Evolutionary conservation across 2,797 vertebrate genomes (phyloP).

Genomic region (Rhynchotus rufescens): DNA sequence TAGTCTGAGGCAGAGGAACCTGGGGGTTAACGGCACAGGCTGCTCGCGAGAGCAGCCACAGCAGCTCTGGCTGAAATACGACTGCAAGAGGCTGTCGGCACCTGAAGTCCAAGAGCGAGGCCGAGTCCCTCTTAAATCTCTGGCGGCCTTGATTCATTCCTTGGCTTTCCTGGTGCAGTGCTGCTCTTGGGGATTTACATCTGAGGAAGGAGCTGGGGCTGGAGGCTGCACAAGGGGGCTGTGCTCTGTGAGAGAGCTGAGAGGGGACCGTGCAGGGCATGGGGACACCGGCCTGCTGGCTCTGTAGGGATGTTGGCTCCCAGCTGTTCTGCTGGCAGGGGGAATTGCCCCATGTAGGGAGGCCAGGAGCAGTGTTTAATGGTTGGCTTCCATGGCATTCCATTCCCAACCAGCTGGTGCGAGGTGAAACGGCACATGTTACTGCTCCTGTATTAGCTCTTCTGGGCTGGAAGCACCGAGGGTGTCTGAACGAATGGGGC

Average conservation of each 20-base stretch:
- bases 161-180: background rate
- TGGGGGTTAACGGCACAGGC: background rate
- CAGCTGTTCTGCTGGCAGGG: background rate
- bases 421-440: background rate
- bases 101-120: background rate
- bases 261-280: background rate
- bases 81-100: accelerated
- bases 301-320: background rate
- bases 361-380: background rate
- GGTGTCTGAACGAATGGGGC: background rate
- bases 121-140: background rate
- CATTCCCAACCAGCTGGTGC: background rate
- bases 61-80: background rate
- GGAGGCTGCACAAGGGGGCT: background rate
- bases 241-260: background rate
- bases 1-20: background rate
- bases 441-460: background rate
- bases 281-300: background rate
- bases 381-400: background rate
- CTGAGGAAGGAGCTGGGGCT: background rate
- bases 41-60: background rate
- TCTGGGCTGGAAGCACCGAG: accelerated
- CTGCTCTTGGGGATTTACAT: background rate
- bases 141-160: background rate
- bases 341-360: background rate